Evolutionary conservation across 2,797 vertebrate species (phyloP), one percentile per base, ranked within the genome.

Genomic region (Staurois parvus): DNA sequence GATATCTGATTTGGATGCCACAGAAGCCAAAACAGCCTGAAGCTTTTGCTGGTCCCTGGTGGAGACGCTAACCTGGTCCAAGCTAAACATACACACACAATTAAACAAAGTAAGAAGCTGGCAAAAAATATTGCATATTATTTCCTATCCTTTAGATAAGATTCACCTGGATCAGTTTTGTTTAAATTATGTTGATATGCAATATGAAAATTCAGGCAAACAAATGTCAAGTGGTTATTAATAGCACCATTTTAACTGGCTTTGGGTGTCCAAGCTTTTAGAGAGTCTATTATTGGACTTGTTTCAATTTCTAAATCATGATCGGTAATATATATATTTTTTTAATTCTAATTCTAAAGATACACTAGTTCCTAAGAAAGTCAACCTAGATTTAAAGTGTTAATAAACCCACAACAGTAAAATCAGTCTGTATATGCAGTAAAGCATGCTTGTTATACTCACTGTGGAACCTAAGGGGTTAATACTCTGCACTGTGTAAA

Each of bases 41-140:
- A 98, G 86, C 89, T 94, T 96, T 84, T 93, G 92, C 91, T 95
- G 97, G 86, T 94, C 92, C 68, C 85, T 85, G 30, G 89, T 90
- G 76, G 96, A 97, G 76, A 90, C 2, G 0, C 92, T 89, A 79
- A 98, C 92, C 69, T 95, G 95, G 88, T 94, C 94, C 89, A 98
- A 91, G 90, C 97, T 99, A 93, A 88, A 91, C 26, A 90, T 4
- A 90, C 29, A 90, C 4, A 90, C 24, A 87, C 3, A 83, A 88
- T 75, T 76, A 74, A 77, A 84, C 37, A 73, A 8, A 66, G 10
- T 8, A 59, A 75, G 62, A 37, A 62, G 42, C 21, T 26, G 73
- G 78, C 72, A 0, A 15, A 10, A 34, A 62, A 79, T 82, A 84
- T 3, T 26, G 5, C 3, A 86, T 77, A 86, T 83, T 0, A 0